phyloP scores from a whole-genome alignment of 2,888 invertebrate species.

The Synanthedon tipuliformis region DNA sequence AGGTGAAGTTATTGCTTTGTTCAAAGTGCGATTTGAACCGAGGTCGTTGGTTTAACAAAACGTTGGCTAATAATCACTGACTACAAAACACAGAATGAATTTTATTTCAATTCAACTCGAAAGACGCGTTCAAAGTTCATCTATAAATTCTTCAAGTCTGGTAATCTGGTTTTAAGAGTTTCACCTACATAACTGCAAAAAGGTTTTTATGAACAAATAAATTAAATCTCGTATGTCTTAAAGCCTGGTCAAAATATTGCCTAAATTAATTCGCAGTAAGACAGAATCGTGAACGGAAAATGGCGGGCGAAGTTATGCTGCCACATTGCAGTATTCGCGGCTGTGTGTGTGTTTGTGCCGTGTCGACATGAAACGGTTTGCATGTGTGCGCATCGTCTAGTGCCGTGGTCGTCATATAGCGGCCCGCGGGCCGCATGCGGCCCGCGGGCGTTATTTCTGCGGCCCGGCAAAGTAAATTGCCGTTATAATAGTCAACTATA shows the following conservation, averaged over 20 bases:
- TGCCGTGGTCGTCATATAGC: too few species aligned
- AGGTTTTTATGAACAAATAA: too few species aligned
- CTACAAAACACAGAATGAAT: constrained; percentile 26
- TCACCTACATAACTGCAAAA: too few species aligned
- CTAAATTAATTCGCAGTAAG: too few species aligned
- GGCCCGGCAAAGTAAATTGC: too few species aligned
- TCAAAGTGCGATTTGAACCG: constrained; percentile 49
- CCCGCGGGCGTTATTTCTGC: too few species aligned
- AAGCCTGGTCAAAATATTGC: too few species aligned
- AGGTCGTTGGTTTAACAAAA: constrained; percentile 53
- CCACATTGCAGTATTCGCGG: constrained; percentile 24
- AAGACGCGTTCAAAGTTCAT: constrained; percentile 12
- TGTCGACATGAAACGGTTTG: constrained; percentile 9
- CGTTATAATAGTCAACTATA: too few species aligned
- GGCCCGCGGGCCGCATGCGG: too few species aligned
- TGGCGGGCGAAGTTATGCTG: constrained; percentile 35
- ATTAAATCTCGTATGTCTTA: too few species aligned
- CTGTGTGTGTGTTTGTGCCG: constrained; percentile 18
- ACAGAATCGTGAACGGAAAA: constrained; percentile 15
- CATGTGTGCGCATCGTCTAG: constrained; percentile 31
- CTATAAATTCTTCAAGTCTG: constrained; percentile 4
- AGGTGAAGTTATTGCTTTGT: constrained; percentile 35
- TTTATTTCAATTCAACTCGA: constrained; percentile 10
- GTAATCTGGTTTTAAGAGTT: neutral
- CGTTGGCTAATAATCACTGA: constrained; percentile 52